Evolutionary conservation across 2,797 vertebrate genomes (phyloP), one percentile per base, ranked within the genome.

Genomic region (Gymnothorax reevesii): DNA sequence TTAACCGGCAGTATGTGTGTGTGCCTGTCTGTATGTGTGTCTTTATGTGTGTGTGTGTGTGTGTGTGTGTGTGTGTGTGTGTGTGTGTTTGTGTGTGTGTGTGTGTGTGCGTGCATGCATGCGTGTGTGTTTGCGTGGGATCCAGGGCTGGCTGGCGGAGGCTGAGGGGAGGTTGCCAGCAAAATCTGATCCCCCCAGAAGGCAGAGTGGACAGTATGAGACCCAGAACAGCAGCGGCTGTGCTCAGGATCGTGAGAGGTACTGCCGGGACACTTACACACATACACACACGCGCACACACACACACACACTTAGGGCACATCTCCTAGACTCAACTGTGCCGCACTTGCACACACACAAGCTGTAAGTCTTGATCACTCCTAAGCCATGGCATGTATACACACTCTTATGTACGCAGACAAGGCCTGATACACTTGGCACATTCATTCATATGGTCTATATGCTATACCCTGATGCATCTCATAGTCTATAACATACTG

Each of bases 181-280:
- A 0, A 97, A 97, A 86, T 94, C 90, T 0, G 98, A 99, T 0
- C 94, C 96, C 10, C 88, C 95, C 0, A 95, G 96, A 82, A 95
- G 97, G 55, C 97, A 97, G 91, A 99, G 99, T 0, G 96, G 91
- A 0, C 27, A 98, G 83, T 99, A 95, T 1, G 98, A 99, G 57
- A 91, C 95, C 0, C 98, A 98, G 92, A 97, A 96, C 92, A 95
- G 89, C 91, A 98, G 96, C 93, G 99, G 95, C 94, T 99, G 98
- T 12, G 97, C 97, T 0, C 98, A 99, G 92, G 98, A 99, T 94
- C 94, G 98, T 0, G 99, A 99, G 97, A 99, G 99, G 99, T 99
- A 66, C 62, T 7, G 4, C 60, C 10, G 4, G 13, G 5, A n/a
- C 20, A 66, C 62, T 22, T n/a, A 66, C 62, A 66, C 62, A n/a